Evolutionary conservation across 2,797 vertebrate species (phyloP).

Genomic region (Malurus leucopterus): DNA sequence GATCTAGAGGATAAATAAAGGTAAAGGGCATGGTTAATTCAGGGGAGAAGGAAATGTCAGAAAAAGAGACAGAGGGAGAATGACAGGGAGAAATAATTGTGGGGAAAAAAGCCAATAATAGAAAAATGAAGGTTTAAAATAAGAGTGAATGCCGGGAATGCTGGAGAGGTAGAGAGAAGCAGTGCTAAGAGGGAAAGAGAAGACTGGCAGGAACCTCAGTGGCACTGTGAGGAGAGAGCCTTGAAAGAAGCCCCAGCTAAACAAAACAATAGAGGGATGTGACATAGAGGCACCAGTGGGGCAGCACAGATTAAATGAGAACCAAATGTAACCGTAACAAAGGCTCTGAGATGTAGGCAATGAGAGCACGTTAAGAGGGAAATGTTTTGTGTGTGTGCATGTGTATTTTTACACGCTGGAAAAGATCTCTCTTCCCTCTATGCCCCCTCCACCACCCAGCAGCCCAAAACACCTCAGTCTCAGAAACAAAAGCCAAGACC

Average conservation of each 20-base stretch:
- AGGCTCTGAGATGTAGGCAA: background rate
- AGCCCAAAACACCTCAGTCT: background rate
- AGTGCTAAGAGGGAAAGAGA: background rate
- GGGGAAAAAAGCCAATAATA: background rate
- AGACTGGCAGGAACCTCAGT: background rate
- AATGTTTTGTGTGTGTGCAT: background rate
- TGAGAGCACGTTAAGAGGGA: background rate
- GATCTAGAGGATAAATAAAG: slow-evolving; percentile 31
- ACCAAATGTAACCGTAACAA: slow-evolving; percentile 36
- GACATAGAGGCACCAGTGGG: background rate
- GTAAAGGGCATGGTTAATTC: slow-evolving; percentile 16
- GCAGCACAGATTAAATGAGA: slow-evolving; percentile 31
- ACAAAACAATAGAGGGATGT: slow-evolving; percentile 10
- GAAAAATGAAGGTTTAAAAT: background rate
- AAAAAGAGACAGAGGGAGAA: background rate
- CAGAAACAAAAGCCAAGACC: background rate
- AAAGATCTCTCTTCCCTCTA: background rate
- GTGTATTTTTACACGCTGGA: background rate
- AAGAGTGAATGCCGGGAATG: background rate
- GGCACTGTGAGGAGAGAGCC: background rate
- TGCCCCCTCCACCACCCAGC: background rate
- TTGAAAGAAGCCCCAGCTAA: slow-evolving; percentile 1
- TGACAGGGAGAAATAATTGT: background rate
- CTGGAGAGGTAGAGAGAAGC: background rate
- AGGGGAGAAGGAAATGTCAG: slow-evolving; percentile 6